Evolutionary conservation across 2,113 vertebrate genomes (phyloP).

Genomic region (Neodontobutis hainanensis): DNA sequence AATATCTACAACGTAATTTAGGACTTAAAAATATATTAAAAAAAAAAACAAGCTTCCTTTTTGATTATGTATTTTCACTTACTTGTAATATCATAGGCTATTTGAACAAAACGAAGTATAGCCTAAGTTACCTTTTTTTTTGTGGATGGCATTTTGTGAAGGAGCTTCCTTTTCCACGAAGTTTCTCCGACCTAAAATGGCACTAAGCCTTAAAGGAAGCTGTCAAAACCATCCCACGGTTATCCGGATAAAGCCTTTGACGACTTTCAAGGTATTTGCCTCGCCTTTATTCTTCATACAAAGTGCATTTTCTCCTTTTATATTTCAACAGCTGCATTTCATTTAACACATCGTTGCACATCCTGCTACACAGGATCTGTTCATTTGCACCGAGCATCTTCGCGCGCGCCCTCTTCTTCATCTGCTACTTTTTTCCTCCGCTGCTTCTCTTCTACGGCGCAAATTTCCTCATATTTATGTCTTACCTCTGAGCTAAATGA

Average conservation of each 20-base stretch:
- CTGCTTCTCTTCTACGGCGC: neutral
- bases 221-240: constrained; percentile 46
- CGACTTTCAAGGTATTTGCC: constrained; percentile 42
- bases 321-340: constrained; percentile 82
- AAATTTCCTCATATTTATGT: constrained; percentile 80
- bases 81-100: too few species aligned
- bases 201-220: constrained; percentile 35
- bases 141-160: neutral
- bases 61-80: too few species aligned
- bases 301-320: constrained; percentile 56
- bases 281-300: constrained; percentile 50
- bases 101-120: too few species aligned
- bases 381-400: constrained; percentile 66
- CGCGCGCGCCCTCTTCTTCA: constrained; percentile 41
- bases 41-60: too few species aligned
- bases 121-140: too few species aligned
- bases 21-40: too few species aligned
- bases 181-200: constrained; percentile 17
- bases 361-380: constrained; percentile 82
- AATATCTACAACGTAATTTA: too few species aligned
- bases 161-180: constrained; percentile 15
- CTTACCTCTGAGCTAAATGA: constrained; percentile 79
- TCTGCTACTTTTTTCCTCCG: neutral
- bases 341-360: constrained; percentile 86
- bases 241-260: constrained; percentile 37